phyloP scores from a whole-genome alignment of 2,113 vertebrate genomes.

The Brachyhypopomus occidentalis region DNA sequence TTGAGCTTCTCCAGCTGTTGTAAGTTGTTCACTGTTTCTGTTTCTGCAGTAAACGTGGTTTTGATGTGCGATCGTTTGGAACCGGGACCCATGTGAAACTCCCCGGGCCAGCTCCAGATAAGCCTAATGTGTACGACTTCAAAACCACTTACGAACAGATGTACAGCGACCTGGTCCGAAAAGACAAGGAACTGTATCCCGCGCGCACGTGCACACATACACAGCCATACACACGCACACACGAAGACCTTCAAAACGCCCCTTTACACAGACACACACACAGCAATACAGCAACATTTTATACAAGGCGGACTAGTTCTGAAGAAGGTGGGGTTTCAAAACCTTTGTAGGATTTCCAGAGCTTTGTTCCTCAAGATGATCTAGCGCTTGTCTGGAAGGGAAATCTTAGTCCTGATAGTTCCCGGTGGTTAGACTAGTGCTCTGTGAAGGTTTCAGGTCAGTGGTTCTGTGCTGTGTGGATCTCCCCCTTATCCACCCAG shows the following conservation, averaged over 20 bases:
- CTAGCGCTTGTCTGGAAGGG: no score
- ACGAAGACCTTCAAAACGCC: not conserved
- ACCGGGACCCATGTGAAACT: conserved; percentile 97
- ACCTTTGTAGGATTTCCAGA: no score
- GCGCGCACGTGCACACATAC: conserved; percentile 45
- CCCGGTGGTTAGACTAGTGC: no score
- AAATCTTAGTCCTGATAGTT: no score
- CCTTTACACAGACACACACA: not conserved
- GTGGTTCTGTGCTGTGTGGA: no score
- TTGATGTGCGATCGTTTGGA: conserved; percentile 95
- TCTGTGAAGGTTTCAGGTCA: no score
- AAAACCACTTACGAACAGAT: conserved; percentile 99
- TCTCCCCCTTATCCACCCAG: no score
- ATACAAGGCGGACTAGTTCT: no score
- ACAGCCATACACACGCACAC: conserved; percentile 1
- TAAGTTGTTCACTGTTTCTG: conserved; percentile 38
- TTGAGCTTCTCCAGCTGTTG: not conserved
- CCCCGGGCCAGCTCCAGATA: conserved; percentile 96
- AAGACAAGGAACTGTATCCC: conserved; percentile 99
- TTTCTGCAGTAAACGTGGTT: conserved; percentile 92
- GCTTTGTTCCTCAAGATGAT: no score
- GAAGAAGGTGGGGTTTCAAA: no score
- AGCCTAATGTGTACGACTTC: conserved; percentile 99
- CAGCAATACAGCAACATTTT: not conserved
- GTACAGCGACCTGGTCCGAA: conserved; percentile 99